Base-by-base conservation (phyloP, 2,797 vertebrate genomes). In the Helicolenus hilgendorfi region DNA sequence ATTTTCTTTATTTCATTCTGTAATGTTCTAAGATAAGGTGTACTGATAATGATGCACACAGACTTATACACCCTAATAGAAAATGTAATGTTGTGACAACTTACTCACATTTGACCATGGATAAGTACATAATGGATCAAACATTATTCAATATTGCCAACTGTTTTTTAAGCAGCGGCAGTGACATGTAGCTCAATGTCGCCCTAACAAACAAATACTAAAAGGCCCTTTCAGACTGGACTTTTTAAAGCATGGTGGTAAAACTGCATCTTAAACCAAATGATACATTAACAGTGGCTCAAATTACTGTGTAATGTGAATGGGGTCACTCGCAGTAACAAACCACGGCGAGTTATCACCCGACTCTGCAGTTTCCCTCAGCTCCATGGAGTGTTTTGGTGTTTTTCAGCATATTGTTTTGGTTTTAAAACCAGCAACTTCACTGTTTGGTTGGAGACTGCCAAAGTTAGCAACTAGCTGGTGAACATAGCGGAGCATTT, bases 31-130 rank as follows among this genome's bases (percentile, higher is more conserved):
- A 24, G 18, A 38, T 45, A 64, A 65, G 45, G 15, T 15, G 24
- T 20, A 79, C 83, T 74, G 81, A 92, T 73, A 75, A n/a, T 60
- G 26, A 63, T 69, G 9, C 22, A 53, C 35, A 18, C 31, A 9
- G 11, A 58, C 14, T 41, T 27, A 26, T 38, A 41, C 2, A 60
- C 2, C 4, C 11, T 49, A 6, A 35, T 7, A 69, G 10, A 81
- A 77, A 70, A 64, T 55, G 4, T 20, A 69, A 55, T 38, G 10
- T 2, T 64, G 3, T 53, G 11, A 29, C 13, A 49, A n/a, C 7
- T 74, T 29, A 26, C 24, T 20, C 20, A 35, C 18, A 77, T 45
- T 60, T 75, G 8, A 77, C 53, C 13, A 36, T 13, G 9, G 3
- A 49, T 31, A 62, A 26, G 11, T 53, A 64, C 45, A 59, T 58